phyloP scores from a whole-genome alignment of 1,140 invertebrate species.

The Aleiodes sp. region DNA sequence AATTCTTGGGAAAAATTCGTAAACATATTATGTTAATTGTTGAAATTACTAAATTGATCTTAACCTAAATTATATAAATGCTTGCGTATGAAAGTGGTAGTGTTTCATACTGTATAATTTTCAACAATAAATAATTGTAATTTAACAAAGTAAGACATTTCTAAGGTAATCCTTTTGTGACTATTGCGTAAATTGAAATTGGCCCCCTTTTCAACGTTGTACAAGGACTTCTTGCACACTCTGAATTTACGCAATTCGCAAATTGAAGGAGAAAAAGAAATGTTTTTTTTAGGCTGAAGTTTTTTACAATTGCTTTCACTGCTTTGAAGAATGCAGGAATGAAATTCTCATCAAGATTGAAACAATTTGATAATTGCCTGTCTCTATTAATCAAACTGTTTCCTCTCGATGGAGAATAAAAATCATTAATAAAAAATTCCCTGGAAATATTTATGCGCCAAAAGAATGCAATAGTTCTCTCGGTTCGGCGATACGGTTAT shows the following conservation, averaged over 20 bases:
- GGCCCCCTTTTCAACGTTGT: conserved; percentile 3
- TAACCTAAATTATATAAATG: too few relatives aligned
- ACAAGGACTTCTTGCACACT: conserved; percentile 28
- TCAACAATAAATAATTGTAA: background rate
- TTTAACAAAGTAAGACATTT: background rate
- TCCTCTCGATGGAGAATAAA: background rate
- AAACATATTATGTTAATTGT: too few relatives aligned
- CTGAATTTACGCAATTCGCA: conserved; percentile 24
- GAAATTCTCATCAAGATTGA: background rate
- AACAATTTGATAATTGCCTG: background rate
- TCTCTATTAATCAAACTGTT: background rate
- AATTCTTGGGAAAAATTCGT: too few relatives aligned
- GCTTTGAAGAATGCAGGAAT: background rate
- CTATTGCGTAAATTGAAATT: conserved; percentile 27
- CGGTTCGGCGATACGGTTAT: conserved; percentile 20
- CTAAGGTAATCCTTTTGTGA: conserved; percentile 2
- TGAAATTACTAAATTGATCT: too few relatives aligned
- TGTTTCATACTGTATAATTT: background rate
- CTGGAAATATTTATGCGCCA: background rate
- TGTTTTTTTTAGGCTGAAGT: background rate
- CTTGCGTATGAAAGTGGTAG: background rate
- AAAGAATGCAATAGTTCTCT: background rate
- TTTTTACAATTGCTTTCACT: background rate
- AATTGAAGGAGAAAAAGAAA: background rate
- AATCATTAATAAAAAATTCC: background rate